phyloP scores from a whole-genome alignment of 2,113 vertebrate genomes.

The Athene noctua region DNA sequence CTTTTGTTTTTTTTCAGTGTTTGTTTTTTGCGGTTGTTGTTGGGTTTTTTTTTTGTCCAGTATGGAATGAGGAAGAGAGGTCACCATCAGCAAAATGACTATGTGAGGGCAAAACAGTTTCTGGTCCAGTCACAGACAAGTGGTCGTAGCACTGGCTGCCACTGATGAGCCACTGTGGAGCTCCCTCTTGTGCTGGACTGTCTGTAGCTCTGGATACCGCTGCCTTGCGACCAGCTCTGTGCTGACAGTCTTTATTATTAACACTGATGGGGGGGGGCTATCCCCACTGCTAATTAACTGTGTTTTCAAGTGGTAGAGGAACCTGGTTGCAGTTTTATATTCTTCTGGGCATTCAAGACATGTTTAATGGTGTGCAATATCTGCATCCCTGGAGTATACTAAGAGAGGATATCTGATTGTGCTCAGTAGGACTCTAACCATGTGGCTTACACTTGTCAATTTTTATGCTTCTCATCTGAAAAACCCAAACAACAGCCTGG shows the following conservation, averaged over 20 bases:
- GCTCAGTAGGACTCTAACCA: neutral
- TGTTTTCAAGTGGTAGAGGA: neutral
- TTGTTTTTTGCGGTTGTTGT: too few relatives aligned
- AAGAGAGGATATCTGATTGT: neutral
- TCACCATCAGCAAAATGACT: neutral
- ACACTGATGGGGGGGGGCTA: accelerated
- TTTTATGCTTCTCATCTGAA: neutral
- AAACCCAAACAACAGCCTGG: neutral
- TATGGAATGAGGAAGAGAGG: neutral
- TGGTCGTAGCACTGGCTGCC: neutral
- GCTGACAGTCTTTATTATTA: neutral
- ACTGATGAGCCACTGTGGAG: accelerated
- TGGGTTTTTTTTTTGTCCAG: too few relatives aligned
- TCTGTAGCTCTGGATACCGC: accelerated
- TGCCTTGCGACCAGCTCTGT: accelerated
- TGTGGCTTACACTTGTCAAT: neutral
- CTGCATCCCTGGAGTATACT: neutral
- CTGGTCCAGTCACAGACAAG: neutral
- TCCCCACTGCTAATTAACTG: neutral
- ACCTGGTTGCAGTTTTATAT: neutral
- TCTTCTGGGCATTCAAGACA: neutral
- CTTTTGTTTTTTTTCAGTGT: neutral
- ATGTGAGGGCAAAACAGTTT: neutral
- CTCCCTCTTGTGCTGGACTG: neutral
- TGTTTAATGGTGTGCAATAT: conserved; percentile 2